Base-by-base conservation (phyloP, 2,888 invertebrate genomes). In the Parelbella ahira region DNA sequence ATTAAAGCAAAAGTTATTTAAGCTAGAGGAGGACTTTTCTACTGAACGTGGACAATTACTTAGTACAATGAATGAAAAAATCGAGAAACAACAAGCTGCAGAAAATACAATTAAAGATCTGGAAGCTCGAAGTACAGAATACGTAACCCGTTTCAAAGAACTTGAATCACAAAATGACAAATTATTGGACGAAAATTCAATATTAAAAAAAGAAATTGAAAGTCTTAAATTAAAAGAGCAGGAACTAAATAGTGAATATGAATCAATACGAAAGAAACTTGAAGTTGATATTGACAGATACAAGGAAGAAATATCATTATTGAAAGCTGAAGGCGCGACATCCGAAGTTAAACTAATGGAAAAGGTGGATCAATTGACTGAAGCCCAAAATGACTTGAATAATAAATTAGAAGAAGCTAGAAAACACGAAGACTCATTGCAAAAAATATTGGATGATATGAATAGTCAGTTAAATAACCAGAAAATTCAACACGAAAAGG, bases 381-480 rank as follows among this genome's bases (percentile, higher is more conserved):
- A 78, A 56, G 87, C 87, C 6, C 82, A 86, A 52, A 83, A 87
- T 49, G 86, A 88, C 48, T 66, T 89, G 20, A 80, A 79, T 54
- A 79, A 84, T 47, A 81, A 88, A 63, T 54, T 82, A 10, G 88
- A 88, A 60, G 80, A 83, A 60, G 86, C 89, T 34, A 73, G 75
- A 47, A 78, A 77, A 58, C 76, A 88, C 38, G 87, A 89, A 64
- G 82, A 84, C 51, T 83, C 77, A 0, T 60, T 89, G 34, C 82
- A 88, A 61, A 86, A 82, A 54, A 66, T 82, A 49, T 61, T 88
- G 41, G 67, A 83, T 47, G 79, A 84, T 51, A 76, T 84, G 61
- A 74, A 80, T 25, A 57, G 76, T 24, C 88, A 90, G 57, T 59
- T 88, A 37, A 81, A 81, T 53, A 73, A 67, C 39, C 79, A 76